phyloP scores from a whole-genome alignment of 2,797 vertebrate species.

The Platyrinchus mystaceus region DNA sequence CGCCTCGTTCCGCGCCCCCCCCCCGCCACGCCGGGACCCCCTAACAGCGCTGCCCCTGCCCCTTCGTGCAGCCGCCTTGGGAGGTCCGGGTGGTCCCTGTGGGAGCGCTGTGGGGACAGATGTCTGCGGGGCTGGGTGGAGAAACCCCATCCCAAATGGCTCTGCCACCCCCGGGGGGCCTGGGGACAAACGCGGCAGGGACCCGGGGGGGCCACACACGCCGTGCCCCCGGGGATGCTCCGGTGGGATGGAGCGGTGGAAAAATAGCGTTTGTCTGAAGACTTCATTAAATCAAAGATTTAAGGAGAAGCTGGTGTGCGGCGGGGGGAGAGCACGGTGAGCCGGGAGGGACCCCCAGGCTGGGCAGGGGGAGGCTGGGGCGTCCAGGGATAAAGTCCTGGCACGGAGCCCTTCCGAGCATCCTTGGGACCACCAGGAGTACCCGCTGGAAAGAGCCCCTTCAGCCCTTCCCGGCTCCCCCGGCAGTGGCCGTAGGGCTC shows the following conservation, averaged over 20 bases:
- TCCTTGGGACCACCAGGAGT: neutral
- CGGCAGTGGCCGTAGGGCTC: neutral
- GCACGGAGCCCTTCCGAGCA: neutral
- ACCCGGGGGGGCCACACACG: neutral
- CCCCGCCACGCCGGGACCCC: neutral
- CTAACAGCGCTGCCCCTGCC: neutral
- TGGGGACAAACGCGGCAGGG: neutral
- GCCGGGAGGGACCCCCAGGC: neutral
- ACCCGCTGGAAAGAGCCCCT: neutral
- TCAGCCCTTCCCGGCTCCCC: no score
- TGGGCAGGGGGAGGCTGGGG: neutral
- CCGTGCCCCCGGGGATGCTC: neutral
- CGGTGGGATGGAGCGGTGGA: neutral
- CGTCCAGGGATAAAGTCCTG: neutral
- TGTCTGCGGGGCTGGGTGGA: neutral
- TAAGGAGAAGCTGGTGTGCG: neutral
- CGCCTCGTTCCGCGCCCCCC: rapidly evolving
- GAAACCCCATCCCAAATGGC: neutral
- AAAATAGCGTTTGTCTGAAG: rapidly evolving
- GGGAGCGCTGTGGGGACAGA: neutral
- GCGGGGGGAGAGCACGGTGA: rapidly evolving
- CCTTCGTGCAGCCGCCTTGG: neutral
- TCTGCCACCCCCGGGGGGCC: neutral
- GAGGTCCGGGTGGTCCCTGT: neutral
- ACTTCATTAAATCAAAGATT: rapidly evolving